These are phyloP conservation scores for Drosophila ironensis DNA, from an alignment of 1,140 invertebrate species.

Conservation along the genomic window DNA sequence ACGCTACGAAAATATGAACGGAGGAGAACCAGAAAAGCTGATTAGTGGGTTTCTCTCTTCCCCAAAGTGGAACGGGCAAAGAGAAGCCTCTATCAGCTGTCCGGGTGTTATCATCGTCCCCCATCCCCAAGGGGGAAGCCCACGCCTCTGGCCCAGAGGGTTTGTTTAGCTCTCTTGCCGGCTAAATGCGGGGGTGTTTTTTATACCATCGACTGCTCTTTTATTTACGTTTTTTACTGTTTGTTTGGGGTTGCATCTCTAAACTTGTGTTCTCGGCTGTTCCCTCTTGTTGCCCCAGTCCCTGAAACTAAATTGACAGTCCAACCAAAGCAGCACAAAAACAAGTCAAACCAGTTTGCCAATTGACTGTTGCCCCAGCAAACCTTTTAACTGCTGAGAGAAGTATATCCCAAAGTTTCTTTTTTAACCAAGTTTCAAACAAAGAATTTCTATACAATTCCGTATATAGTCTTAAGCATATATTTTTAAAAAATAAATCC, in stretches of 20 bases:
- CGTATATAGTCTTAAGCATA: too few relatives aligned
- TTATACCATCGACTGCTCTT: not conserved
- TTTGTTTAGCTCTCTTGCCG: slow-evolving; percentile 3
- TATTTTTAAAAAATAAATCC: too few relatives aligned
- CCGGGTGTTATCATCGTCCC: slow-evolving; percentile 1
- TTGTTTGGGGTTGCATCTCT: slow-evolving; percentile 8
- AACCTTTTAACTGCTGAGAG: not conserved
- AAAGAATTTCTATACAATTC: too few relatives aligned
- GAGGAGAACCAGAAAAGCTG: too few relatives aligned
- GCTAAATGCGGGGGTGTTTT: slow-evolving; percentile 31
- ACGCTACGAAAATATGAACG: slow-evolving; percentile 38
- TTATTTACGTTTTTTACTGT: slow-evolving; percentile 12
- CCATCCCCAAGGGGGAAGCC: too few relatives aligned
- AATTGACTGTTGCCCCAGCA: not conserved
- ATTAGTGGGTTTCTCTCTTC: slow-evolving; percentile 24
- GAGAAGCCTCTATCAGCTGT: slow-evolving; percentile 26
- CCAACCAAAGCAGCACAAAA: slow-evolving; percentile 31
- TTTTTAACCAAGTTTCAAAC: not conserved
- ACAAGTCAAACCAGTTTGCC: slow-evolving; percentile 50
- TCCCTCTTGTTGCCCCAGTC: slow-evolving; percentile 40
- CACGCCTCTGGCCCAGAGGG: slow-evolving; percentile 11
- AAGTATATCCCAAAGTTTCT: too few relatives aligned
- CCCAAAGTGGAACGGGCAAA: not conserved
- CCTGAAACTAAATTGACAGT: not conserved
- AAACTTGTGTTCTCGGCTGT: not conserved